Conservation (phyloP, 1,140 invertebrate species). For the Drosophila nikananu region DNA sequence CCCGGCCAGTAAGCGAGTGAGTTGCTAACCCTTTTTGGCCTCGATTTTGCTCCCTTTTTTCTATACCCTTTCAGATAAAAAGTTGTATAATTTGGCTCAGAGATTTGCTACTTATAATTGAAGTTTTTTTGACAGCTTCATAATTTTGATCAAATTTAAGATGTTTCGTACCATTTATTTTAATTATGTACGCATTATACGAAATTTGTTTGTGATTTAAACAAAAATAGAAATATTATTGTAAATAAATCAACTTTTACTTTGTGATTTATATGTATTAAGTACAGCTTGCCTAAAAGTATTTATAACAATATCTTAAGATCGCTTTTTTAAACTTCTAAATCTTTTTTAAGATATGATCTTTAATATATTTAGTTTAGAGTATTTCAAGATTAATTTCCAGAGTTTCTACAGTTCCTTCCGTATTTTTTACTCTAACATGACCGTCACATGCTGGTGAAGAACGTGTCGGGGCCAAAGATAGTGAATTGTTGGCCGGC, state of each 20-base stretch:
- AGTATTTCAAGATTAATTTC: neutral
- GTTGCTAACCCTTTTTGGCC: no score
- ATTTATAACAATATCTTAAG: neutral
- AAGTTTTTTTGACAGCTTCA: no score
- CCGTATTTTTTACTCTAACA: conserved; percentile 22
- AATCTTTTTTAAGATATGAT: neutral
- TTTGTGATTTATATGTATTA: neutral
- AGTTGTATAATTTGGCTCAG: no score
- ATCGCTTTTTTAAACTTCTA: neutral
- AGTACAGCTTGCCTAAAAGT: neutral
- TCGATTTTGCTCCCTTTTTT: no score
- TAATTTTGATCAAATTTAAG: no score
- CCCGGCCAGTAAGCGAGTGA: no score
- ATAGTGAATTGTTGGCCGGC: conserved; percentile 43
- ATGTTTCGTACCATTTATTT: no score
- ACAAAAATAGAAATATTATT: neutral
- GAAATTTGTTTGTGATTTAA: no score
- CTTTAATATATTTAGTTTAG: neutral
- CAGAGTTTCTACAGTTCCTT: neutral
- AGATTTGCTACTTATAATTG: no score
- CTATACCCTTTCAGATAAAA: no score
- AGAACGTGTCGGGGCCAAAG: conserved; percentile 27
- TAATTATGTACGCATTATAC: neutral
- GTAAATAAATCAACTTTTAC: neutral
- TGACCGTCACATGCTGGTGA: conserved; percentile 29